Conservation (phyloP, 1,140 invertebrate species). For the Drosophila nigrodunni region DNA sequence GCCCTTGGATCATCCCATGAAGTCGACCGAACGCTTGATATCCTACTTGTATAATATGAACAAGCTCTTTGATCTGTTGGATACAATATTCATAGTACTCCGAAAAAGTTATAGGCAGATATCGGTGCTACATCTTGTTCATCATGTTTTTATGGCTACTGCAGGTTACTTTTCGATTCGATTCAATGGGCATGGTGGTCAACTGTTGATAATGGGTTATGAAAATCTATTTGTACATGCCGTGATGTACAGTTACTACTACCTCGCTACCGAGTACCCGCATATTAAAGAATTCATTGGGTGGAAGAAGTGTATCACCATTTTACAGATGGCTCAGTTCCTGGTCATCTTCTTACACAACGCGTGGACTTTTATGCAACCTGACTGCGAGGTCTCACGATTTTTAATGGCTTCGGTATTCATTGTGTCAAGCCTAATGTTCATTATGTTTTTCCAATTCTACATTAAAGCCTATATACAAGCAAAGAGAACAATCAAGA, state of each 20-base stretch:
- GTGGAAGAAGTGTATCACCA: slow-evolving; percentile 94
- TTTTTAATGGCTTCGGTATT: background rate
- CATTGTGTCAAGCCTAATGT: background rate
- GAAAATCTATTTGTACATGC: slow-evolving; percentile 91
- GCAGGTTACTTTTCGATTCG: slow-evolving; percentile 15
- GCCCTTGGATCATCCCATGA: slow-evolving; percentile 48
- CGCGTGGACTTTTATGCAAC: slow-evolving; percentile 7
- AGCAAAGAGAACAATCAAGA: background rate
- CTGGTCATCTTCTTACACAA: slow-evolving; percentile 88
- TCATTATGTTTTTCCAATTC: slow-evolving; percentile 32
- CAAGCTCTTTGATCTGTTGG: slow-evolving; percentile 56
- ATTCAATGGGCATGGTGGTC: slow-evolving; percentile 86
- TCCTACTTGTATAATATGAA: slow-evolving; percentile 45
- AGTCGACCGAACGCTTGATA: slow-evolving; percentile 32
- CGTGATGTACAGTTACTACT: slow-evolving; percentile 92
- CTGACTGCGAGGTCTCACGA: background rate
- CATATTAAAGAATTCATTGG: slow-evolving; percentile 88
- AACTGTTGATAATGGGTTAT: slow-evolving; percentile 88
- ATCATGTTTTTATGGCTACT: slow-evolving; percentile 86
- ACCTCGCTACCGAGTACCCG: slow-evolving; percentile 87
- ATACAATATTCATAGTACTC: slow-evolving; percentile 62
- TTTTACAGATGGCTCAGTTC: slow-evolving; percentile 91
- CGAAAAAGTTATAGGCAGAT: slow-evolving; percentile 58
- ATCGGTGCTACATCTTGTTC: slow-evolving; percentile 55
- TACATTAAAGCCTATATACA: slow-evolving; percentile 10